A percentile compares a stretch with the other conserved stretches of the same genome.
Conservation (phyloP, 2,113 vertebrate species). For the Nestor notabilis region DNA sequence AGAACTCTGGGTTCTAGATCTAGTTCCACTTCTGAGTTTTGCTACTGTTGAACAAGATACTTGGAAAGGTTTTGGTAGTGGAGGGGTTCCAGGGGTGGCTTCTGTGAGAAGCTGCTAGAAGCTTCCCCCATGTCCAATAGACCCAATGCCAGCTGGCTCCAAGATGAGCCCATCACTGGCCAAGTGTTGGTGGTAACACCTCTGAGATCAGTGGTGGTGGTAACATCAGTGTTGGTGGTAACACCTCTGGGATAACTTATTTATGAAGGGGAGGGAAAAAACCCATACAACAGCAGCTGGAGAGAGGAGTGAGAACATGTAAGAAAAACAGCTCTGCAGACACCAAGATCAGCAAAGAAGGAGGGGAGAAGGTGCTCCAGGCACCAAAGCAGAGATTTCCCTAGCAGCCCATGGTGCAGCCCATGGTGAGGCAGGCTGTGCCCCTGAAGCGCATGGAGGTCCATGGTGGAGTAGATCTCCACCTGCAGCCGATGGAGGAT, state of each 20-base stretch:
- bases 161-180: neutral
- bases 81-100: fast-evolving
- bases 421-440: neutral
- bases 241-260: neutral
- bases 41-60: neutral
- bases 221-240: too few species aligned
- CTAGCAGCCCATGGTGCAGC: neutral
- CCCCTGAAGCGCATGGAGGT: too few species aligned
- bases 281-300: neutral
- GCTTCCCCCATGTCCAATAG: neutral
- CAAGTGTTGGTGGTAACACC: neutral
- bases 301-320: neutral
- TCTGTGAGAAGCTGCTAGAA: neutral
- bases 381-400: neutral
- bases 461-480: fast-evolving
- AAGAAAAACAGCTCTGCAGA: neutral
- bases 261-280: neutral
- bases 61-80: neutral
- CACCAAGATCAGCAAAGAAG: neutral
- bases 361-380: neutral
- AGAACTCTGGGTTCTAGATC: neutral
- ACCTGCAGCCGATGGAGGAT: neutral
- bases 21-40: neutral
- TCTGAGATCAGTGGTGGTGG: neutral
- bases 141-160: neutral